Evolutionary conservation across 2,113 vertebrate genomes (phyloP).

Genomic region (Thunnus maccoyii): DNA sequence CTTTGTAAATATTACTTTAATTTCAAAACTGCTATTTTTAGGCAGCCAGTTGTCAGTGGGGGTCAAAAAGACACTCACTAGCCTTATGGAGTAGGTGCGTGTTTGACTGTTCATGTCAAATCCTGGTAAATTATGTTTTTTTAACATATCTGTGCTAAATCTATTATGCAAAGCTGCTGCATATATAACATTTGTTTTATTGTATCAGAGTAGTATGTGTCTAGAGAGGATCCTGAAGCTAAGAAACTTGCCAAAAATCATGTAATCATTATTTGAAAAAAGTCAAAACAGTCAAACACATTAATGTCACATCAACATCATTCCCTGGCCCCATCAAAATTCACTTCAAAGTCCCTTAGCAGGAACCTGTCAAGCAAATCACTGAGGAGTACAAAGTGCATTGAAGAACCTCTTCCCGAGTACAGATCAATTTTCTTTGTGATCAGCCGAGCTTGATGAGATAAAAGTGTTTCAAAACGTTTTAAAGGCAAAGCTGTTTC

Average conservation of each 20-base stretch:
- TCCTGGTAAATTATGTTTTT: background rate
- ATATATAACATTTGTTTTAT: background rate
- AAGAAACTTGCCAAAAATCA: conserved; percentile 6
- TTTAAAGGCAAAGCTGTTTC: conserved; percentile 71
- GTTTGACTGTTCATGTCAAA: conserved; percentile 2
- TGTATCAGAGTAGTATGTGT: conserved; percentile 3
- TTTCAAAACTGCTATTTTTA: conserved; percentile 34
- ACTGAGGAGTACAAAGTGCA: conserved; percentile 61
- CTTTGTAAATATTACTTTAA: conserved; percentile 58
- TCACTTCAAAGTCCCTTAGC: conserved; percentile 59
- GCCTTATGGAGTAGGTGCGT: background rate
- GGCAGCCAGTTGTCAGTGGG: conserved; percentile 2
- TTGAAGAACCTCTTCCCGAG: conserved; percentile 56
- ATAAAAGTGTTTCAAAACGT: conserved; percentile 74
- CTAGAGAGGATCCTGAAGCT: conserved; percentile 17
- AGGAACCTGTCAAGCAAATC: conserved; percentile 71
- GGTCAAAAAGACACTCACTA: background rate
- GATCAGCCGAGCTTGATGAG: conserved; percentile 77
- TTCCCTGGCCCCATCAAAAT: conserved; percentile 47
- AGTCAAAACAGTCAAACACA: conserved; percentile 37
- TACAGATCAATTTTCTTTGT: conserved; percentile 80
- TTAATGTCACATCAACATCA: conserved; percentile 52
- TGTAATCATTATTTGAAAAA: conserved; percentile 12
- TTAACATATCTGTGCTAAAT: background rate
- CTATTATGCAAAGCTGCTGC: background rate